Base-by-base conservation (phyloP, 1,140 invertebrate species). In the Popillia japonica region DNA sequence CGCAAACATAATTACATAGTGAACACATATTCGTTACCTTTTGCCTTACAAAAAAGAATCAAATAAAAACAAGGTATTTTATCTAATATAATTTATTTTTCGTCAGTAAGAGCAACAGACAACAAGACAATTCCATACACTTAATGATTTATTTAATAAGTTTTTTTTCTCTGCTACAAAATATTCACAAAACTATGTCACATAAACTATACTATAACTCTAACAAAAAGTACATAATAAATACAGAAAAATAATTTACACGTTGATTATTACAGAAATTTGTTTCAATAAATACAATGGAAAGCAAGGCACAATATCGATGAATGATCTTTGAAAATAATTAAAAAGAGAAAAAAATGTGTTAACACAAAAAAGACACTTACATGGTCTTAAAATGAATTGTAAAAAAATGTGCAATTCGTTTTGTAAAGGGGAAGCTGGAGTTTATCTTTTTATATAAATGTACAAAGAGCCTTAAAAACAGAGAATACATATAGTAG, bases 301-400 rank as follows among this genome's bases (percentile, higher is more conserved):
- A 78, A 82, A 79, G 78, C 81, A 82, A 82, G 80, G 80, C 80
- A 81, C 80, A 82, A 81, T 73, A 81, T 80, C 68, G 78, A 82
- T 81, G 79, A 80, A 80, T 78, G 22, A 75, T 78, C 68, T 48
- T 73, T 72, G 72, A 73, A 78, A 55, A 74, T 42, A 74, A 74
- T 68, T 68, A 34, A 23, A 41, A 74, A 41, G 40, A 42, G 72
- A 10, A 44, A 74, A 41, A 68, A 68, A 14, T 34, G 27, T 74
- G 41, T 74, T 44, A 20, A 74, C 17, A 41, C 34, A 14, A 74
- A 40, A 22, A 41, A 20, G 41, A 74, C n/a, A 74, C 34, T 20
- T 74, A 74, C 11, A 55, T 14, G 48, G 17, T 41, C 27, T 17
- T 42, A 74, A 74, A 6, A 17, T 22, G 40, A 74, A 41, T 41